Base-by-base conservation (phyloP, 2,797 vertebrate genomes). In the Artibeus jamaicensis region DNA sequence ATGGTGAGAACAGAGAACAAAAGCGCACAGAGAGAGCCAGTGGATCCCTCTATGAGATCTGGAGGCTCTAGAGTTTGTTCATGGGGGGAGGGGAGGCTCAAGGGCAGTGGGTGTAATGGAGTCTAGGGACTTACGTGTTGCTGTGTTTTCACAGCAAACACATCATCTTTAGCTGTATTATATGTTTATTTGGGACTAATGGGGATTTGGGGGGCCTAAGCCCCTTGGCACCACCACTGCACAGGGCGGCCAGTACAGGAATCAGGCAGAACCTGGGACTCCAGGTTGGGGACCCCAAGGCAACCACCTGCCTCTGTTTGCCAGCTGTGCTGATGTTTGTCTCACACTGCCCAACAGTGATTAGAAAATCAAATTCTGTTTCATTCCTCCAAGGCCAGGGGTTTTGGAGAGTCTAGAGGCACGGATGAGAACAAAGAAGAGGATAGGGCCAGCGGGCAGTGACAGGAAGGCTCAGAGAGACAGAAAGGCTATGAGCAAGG, bases 391-490 rank as follows among this genome's bases (percentile, higher is more conserved):
- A 42, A 65, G 10, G 34, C 73, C 86, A 81, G 22, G 59, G 44
- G 14, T 70, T 89, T 88, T 9, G 9, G 46, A 95, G 37, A 3
- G 1, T 29, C 50, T 88, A 26, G 37, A 73, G 37, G 55, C n/a
- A 57, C 34, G 44, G 29, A 42, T 21, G 59, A 26, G 42, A 85
- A 87, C 42, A 76, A 68, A 78, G 55, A 83, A 48, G 26, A 1
- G 2, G 32, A 42, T 8, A 22, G 76, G 83, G 53, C 44, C 65
- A 73, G 19, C 87, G 92, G 59, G 53, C 67, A 70, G 78, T 0
- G 32, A 89, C 59, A 71, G 96, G 67, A 59, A 86, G 78, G 50
- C 57, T 67, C 6, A 2, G 68, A 67, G 85, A 95, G 93, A 53
- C 65, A 53, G 77, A 1, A 0, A 15, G 39, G 53, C 29, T 21